phyloP scores from a whole-genome alignment of 2,888 invertebrate species.

The Dicycla oo region DNA sequence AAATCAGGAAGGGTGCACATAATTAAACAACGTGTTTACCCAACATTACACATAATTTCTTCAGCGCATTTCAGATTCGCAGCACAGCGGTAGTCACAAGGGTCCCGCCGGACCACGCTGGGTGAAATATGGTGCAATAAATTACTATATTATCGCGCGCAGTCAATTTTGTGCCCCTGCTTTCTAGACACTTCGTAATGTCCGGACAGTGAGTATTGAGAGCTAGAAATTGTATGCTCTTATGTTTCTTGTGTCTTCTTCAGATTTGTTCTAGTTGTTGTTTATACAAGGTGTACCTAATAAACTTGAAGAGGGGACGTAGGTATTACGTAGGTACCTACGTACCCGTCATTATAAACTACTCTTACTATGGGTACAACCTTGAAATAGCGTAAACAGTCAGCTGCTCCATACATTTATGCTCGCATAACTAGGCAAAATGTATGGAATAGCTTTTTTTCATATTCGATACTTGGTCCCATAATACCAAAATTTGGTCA shows the following conservation, averaged over 20 bases:
- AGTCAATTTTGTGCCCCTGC: slow-evolving; percentile 70
- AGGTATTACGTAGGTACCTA: too few species aligned
- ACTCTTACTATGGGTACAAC: neutral
- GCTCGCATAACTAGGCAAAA: neutral
- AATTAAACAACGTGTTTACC: slow-evolving; percentile 31
- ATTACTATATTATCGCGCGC: slow-evolving; percentile 80
- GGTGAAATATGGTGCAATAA: slow-evolving; percentile 82
- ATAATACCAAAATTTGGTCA: neutral
- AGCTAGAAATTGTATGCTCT: slow-evolving; percentile 37
- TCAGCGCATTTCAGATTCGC: slow-evolving; percentile 52
- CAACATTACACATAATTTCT: slow-evolving; percentile 35
- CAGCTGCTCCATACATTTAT: neutral
- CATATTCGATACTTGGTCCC: neutral
- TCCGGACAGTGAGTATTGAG: slow-evolving; percentile 25
- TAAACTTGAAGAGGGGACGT: too few species aligned
- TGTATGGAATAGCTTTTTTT: neutral
- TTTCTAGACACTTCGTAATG: slow-evolving; percentile 55
- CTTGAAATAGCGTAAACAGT: neutral
- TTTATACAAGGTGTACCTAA: neutral
- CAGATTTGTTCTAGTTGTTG: neutral
- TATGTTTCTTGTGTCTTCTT: slow-evolving; percentile 9
- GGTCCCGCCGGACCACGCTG: slow-evolving; percentile 72
- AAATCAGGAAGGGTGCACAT: neutral
- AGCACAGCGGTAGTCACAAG: slow-evolving; percentile 72
- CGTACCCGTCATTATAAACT: too few species aligned